Conservation (phyloP, 2,797 vertebrate species). For the Enteromius unitaeniatus region DNA sequence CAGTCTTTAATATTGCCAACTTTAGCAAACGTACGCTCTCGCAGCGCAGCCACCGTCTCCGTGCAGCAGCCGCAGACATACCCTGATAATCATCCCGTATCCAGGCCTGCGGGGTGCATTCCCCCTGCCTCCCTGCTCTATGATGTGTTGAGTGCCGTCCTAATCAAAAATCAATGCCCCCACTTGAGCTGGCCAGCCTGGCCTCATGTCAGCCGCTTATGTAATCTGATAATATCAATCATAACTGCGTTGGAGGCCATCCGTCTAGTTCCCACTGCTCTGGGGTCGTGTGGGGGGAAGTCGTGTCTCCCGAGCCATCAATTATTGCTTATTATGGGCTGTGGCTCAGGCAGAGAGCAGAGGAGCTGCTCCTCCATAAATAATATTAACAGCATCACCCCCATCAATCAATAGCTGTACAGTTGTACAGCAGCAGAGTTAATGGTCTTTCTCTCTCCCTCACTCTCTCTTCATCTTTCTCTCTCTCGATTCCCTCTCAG, state of each 20-base stretch:
- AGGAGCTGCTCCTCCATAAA: constrained; percentile 86
- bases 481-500: constrained; percentile 67
- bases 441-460: constrained; percentile 70
- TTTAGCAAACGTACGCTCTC: constrained; percentile 25
- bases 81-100: constrained; percentile 52
- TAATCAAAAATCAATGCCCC: constrained; percentile 96
- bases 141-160: constrained; percentile 81
- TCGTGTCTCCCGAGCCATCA: constrained; percentile 88
- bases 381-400: constrained; percentile 90
- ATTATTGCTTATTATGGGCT: constrained; percentile 96
- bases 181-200: constrained; percentile 83
- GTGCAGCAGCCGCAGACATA: constrained; percentile 38
- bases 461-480: constrained; percentile 28
- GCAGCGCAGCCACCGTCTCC: constrained; percentile 35
- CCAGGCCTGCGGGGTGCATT: constrained; percentile 65
- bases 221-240: constrained; percentile 96
- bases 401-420: constrained; percentile 90
- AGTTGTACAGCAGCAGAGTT: constrained; percentile 88
- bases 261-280: constrained; percentile 89
- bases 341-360: constrained; percentile 81
- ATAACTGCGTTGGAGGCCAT: constrained; percentile 94
- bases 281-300: constrained; percentile 83
- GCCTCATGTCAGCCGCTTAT: constrained; percentile 82
- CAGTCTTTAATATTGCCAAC: constrained; percentile 54
- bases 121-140: constrained; percentile 68